Conservation (phyloP, 2,113 vertebrate genomes). For the Beaufortia kweichowensis region DNA sequence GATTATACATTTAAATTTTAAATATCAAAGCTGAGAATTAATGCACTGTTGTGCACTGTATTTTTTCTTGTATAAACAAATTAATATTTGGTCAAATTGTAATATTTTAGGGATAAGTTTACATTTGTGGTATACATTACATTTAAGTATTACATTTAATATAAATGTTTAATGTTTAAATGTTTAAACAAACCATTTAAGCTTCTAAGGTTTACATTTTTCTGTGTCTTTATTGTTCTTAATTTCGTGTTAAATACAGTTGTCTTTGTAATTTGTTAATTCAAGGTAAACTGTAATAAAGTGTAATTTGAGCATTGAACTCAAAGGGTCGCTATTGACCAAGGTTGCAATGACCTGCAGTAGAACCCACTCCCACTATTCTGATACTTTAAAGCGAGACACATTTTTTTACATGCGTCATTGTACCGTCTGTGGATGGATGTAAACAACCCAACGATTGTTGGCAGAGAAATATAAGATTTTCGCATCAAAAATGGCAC, state of each 20-base stretch:
- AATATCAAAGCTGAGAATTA: no score
- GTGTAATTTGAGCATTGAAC: neutral
- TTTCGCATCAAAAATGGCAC: neutral
- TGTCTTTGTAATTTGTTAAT: neutral
- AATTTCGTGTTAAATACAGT: neutral
- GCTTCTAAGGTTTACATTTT: neutral
- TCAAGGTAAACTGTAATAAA: neutral
- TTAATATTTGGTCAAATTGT: no score
- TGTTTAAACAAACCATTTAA: neutral
- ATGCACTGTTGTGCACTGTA: no score
- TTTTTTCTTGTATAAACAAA: no score
- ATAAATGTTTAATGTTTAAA: no score
- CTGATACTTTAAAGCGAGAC: neutral
- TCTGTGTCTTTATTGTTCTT: neutral
- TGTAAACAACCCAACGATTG: neutral
- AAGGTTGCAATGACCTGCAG: neutral
- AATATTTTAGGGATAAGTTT: no score
- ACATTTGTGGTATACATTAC: no score
- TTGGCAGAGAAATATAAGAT: neutral
- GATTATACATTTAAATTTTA: no score
- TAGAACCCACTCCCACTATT: neutral
- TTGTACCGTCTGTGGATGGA: neutral
- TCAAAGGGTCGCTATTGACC: neutral
- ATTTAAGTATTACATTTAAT: no score
- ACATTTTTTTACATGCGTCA: neutral